Evolutionary conservation across 2,888 invertebrate genomes (phyloP), one percentile per base, ranked within the genome.

Genomic region (Amitus sp.): DNA sequence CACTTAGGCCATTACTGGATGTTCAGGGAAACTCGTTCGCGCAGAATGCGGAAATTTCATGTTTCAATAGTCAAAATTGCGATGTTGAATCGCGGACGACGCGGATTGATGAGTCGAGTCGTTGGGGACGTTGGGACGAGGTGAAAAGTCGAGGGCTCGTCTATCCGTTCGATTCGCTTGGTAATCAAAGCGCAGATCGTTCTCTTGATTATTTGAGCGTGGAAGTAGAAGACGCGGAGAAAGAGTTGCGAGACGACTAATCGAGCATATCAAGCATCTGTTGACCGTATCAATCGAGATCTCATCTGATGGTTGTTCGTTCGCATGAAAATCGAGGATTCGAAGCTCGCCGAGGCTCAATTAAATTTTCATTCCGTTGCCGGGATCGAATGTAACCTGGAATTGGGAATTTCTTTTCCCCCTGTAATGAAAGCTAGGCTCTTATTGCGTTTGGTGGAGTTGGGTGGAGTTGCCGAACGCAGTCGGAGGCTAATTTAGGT

Each of bases 401-500:
- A 23, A 23, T 23, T 23, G 23, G 23, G 4, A 23, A 23, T n/a
- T n/a, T n/a, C n/a, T n/a, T n/a, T n/a, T n/a, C n/a, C n/a, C 23
- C 23, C 23, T 23, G 23, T 23, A 23, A 23, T 23, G 7, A 7
- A 23, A 23, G 23, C 23, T 5, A 23, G 23, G 23, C 23, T 23
- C 7, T 23, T 23, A 3, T 23, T 7, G 23, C 23, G 7, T 23
- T n/a, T n/a, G n/a, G n/a, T n/a, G n/a, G n/a, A n/a, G n/a, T n/a
- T n/a, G n/a, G n/a, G n/a, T n/a, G 9, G 9, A 28, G 28, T 6
- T 28, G 28, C 28, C n/a, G n/a, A n/a, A n/a, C n/a, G n/a, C n/a
- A n/a, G 53, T 45, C 56, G 45, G 47, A 45, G 46, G 57, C 48
- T 60, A 54, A 60, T 64, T 64, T 50, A 47, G 46, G 20, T 60